Percentiles rank a stretch among this genome's conserved stretches.
Conservation (phyloP, 2,888 invertebrate species). For the Furcula furcula region DNA sequence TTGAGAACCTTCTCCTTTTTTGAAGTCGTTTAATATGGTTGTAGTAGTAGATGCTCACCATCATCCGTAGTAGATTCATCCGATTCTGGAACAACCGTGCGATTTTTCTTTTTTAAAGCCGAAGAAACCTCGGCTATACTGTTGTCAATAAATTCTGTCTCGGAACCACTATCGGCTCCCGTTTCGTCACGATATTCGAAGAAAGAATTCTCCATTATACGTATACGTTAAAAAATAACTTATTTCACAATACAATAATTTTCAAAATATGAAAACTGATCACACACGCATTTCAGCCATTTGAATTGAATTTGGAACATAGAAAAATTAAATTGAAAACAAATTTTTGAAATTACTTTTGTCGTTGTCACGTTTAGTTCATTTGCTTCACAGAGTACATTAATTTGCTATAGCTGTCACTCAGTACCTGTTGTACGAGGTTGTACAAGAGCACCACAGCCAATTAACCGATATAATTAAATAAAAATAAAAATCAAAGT, state of each 20-base stretch:
- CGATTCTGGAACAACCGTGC: constrained; percentile 66
- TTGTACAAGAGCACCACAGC: too few species aligned
- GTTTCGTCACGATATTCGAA: constrained; percentile 64
- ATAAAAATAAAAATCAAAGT: too few species aligned
- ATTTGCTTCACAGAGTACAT: too few species aligned
- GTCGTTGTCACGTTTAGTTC: constrained; percentile 41
- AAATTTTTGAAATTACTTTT: constrained; percentile 37
- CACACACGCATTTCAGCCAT: too few species aligned
- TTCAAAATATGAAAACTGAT: constrained; percentile 15
- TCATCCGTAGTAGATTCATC: constrained; percentile 52
- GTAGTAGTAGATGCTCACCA: too few species aligned
- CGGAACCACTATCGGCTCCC: constrained; percentile 49
- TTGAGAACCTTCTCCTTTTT: too few species aligned
- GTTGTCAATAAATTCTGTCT: constrained; percentile 61
- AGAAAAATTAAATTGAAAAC: constrained; percentile 25
- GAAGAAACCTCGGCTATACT: constrained; percentile 52
- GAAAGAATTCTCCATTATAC: constrained; percentile 64
- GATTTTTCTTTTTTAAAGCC: constrained; percentile 51
- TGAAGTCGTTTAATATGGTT: too few species aligned
- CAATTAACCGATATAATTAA: too few species aligned
- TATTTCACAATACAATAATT: constrained; percentile 12
- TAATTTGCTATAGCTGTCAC: too few species aligned
- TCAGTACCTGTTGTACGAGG: too few species aligned
- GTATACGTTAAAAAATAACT: constrained; percentile 7
- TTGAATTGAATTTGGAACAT: too few species aligned